Conservation (phyloP, 2,888 invertebrate species). For the Campopleginae sp. region DNA sequence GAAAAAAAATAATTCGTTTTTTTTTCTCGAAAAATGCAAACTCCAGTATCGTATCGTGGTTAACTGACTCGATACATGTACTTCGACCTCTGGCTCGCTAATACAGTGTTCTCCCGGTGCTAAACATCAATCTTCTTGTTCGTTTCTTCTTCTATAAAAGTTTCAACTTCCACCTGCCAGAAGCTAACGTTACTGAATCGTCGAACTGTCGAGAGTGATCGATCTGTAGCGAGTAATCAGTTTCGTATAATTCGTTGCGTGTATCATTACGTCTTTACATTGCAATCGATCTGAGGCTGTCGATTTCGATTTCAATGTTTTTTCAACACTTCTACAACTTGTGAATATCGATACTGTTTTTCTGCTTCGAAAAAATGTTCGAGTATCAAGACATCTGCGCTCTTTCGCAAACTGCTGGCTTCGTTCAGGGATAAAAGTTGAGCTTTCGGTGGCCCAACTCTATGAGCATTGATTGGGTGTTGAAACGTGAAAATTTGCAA, state of each 20-base stretch:
- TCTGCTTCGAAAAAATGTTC: background rate
- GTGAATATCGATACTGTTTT: background rate
- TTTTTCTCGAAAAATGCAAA: too few relatives aligned
- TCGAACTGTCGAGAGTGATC: background rate
- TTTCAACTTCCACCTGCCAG: background rate
- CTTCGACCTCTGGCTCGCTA: background rate
- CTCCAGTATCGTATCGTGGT: too few relatives aligned
- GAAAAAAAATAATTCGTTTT: too few relatives aligned
- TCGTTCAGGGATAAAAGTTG: background rate
- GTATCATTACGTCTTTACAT: background rate
- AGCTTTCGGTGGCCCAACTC: background rate
- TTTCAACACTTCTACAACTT: background rate
- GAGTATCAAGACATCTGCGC: background rate
- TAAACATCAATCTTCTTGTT: constrained; percentile 16
- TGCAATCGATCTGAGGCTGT: background rate
- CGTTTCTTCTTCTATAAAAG: background rate
- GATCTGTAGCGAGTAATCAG: constrained; percentile 7
- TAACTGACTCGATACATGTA: background rate
- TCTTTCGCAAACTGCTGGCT: background rate
- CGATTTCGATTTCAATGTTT: background rate
- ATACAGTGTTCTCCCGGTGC: background rate
- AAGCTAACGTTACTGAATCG: background rate
- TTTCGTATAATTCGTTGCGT: background rate
- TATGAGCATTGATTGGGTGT: background rate
- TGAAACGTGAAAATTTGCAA: background rate